Base-by-base conservation (phyloP, 2,888 invertebrate genomes). In the Mythimna ferrago region DNA sequence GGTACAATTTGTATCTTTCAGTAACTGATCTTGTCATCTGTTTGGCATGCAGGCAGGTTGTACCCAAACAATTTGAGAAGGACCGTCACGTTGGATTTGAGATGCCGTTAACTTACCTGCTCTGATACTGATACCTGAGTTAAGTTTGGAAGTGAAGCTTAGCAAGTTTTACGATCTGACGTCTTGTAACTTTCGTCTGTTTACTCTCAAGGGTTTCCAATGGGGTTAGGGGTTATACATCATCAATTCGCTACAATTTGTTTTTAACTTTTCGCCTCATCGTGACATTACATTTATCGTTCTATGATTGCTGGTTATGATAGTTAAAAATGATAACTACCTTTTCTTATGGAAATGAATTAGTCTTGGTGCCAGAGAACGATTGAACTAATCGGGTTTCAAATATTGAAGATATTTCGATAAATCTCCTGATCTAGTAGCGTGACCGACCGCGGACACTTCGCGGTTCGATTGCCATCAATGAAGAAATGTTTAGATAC, bases 401-500 rank as follows among this genome's bases (percentile, higher is more conserved):
- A 69, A 73, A 78, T 74, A 78, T 79, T 72, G 76, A 82, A 80
- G 70, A 76, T 78, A 82, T 85, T 88, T 87, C 69, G 78, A 86
- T 85, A 80, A 84, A 82, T 84, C 81, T 87, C 84, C 73, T 82
- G 81, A 81, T 86, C 82, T 85, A 84, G 84, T 84, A 83, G 88
- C 91, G 90, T 91, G 89, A 89, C 90, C 80, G 86, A 88, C 85
- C 88, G 82, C 89, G 84, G 83, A 86, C 77, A 86, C 89, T 92
- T 93, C 90, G 89, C 91, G 91, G 89, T 92, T 89, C 89, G 85
- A 81, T 91, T 88, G 87, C 80, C 83, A 80, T 87, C 87, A 90
- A 90, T 91, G 87, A 92, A 92, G 88, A 90, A 88, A 85, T 83
- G 76, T 91, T 93, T 92, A 88, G 93, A 90, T 88, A 91, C 92